Percentiles rank a stretch among this genome's conserved stretches.
These are phyloP conservation scores for Garrulus glandarius DNA, from an alignment of 2,797 vertebrate genomes.

Conservation along the genomic window DNA sequence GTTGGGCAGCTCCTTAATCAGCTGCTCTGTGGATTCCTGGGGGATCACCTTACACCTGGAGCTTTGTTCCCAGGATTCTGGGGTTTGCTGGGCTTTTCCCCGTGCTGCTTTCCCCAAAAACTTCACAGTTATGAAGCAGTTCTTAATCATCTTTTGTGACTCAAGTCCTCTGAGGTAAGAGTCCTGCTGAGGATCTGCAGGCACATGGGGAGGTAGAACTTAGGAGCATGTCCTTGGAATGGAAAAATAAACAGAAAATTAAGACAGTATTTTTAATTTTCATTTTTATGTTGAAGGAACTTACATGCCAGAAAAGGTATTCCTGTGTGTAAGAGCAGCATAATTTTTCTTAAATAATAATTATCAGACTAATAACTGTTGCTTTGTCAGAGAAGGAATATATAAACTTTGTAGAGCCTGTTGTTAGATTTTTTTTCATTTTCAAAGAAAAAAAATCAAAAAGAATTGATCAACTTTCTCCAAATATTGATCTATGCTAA, in stretches of 20 bases:
- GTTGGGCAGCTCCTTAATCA: background rate
- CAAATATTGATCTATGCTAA: background rate
- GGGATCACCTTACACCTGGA: background rate
- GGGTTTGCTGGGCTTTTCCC: background rate
- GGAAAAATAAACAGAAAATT: background rate
- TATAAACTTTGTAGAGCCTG: background rate
- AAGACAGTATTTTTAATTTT: background rate
- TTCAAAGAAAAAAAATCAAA: background rate
- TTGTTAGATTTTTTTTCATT: background rate
- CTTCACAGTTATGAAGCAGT: background rate
- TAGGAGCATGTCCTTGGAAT: background rate
- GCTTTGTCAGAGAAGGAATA: background rate
- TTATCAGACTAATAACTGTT: background rate
- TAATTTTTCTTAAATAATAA: background rate
- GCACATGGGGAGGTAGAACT: background rate
- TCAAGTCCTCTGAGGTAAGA: background rate
- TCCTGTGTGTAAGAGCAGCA: background rate
- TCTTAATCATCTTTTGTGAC: background rate
- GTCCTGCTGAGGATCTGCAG: background rate
- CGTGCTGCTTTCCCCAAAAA: background rate
- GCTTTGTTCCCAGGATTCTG: background rate
- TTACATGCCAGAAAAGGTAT: background rate
- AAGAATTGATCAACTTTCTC: background rate
- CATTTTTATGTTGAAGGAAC: background rate
- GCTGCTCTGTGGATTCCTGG: background rate